phyloP scores from a whole-genome alignment of 2,888 invertebrate species.

The Iphiclides podalirius region DNA sequence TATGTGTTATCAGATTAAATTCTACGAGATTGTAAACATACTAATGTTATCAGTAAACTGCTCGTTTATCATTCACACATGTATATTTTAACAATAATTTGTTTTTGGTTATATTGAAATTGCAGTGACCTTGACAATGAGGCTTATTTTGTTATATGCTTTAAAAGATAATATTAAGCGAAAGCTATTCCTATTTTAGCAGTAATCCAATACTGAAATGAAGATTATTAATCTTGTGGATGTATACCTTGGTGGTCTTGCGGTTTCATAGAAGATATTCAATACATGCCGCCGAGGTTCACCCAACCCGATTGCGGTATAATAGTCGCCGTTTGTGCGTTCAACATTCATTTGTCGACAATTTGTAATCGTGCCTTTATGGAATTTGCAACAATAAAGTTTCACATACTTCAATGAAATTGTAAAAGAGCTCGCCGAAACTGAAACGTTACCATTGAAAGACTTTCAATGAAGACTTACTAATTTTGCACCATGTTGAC shows the following conservation, averaged over 20 bases:
- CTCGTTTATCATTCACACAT: constrained; percentile 46
- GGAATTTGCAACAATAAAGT: constrained; percentile 15
- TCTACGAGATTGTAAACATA: constrained; percentile 47
- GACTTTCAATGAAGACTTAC: constrained; percentile 12
- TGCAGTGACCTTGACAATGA: constrained; percentile 42
- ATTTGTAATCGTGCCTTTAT: constrained; percentile 23
- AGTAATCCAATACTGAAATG: constrained; percentile 27
- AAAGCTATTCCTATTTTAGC: constrained; percentile 12
- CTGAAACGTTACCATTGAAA: constrained; percentile 15
- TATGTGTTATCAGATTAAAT: constrained; percentile 38
- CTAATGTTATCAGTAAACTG: constrained; percentile 48
- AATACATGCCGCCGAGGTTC: constrained; percentile 53
- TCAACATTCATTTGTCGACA: constrained; percentile 17
- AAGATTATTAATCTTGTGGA: constrained; percentile 13
- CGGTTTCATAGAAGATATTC: constrained; percentile 50
- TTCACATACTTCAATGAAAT: constrained; percentile 26
- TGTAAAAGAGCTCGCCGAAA: constrained; percentile 25
- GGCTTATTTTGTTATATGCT: constrained; percentile 2
- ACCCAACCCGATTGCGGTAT: constrained; percentile 57
- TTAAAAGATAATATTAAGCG: not conserved
- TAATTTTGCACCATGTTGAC: constrained; percentile 8
- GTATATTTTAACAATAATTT: constrained; percentile 41
- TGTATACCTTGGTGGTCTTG: constrained; percentile 28
- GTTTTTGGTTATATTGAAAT: constrained; percentile 25
- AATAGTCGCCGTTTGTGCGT: constrained; percentile 36